A percentile compares a stretch with the other conserved stretches of the same genome.
Evolutionary conservation across 2,888 invertebrate species (phyloP).

Genomic region (Helleia helle): DNA sequence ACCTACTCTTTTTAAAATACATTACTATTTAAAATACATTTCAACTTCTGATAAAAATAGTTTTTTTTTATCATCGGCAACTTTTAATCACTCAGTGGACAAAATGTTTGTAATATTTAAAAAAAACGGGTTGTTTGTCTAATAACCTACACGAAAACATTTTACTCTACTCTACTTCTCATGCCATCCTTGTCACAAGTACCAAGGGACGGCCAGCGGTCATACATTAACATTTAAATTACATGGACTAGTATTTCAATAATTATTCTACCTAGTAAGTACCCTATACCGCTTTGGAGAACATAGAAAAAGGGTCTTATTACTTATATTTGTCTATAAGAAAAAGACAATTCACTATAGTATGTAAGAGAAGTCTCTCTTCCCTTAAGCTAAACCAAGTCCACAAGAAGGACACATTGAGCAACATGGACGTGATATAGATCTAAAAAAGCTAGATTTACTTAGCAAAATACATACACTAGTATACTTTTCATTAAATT

Average conservation of each 20-base stretch:
- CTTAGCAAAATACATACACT: slow-evolving; percentile 23
- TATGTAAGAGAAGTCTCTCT: slow-evolving; percentile 27
- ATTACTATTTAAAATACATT: background rate
- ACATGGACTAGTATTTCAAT: slow-evolving; percentile 71
- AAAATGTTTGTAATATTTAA: slow-evolving; percentile 1
- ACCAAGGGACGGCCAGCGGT: slow-evolving; percentile 40
- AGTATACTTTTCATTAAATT: slow-evolving; percentile 7
- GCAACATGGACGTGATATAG: slow-evolving; percentile 64
- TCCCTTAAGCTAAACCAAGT: slow-evolving; percentile 57
- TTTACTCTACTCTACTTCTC: slow-evolving; percentile 6
- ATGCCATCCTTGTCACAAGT: slow-evolving; percentile 1
- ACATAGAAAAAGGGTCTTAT: slow-evolving; percentile 50
- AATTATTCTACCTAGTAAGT: slow-evolving; percentile 70
- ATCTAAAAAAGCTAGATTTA: slow-evolving; percentile 38
- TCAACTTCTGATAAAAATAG: too few species aligned
- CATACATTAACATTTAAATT: slow-evolving; percentile 63
- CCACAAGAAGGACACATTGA: slow-evolving; percentile 57
- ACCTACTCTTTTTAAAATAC: too few species aligned
- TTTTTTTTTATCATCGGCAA: background rate
- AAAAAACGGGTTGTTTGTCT: slow-evolving; percentile 2
- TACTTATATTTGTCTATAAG: slow-evolving; percentile 21
- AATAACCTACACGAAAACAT: slow-evolving; percentile 8
- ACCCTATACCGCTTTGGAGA: slow-evolving; percentile 72
- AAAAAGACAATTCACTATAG: too few species aligned
- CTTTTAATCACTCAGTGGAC: background rate